Evolutionary conservation across 1,140 invertebrate species (phyloP).

Genomic region (Eurosta solidaginis): DNA sequence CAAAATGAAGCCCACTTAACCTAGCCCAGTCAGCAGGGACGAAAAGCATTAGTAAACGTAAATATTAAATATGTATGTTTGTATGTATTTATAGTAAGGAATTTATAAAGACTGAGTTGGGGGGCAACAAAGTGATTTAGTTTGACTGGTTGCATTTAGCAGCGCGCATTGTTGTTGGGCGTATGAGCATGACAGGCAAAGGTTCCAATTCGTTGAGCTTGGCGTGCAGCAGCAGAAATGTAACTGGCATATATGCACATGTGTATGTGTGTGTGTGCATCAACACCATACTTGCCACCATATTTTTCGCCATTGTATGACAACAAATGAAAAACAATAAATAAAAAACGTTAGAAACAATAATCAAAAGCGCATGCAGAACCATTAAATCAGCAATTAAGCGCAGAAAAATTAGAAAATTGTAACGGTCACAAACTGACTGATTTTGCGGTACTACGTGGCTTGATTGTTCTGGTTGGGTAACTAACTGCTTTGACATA

Average conservation of each 20-base stretch:
- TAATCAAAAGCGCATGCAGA: not conserved
- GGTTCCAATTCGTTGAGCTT: slow-evolving; percentile 1
- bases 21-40: not conserved
- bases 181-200: not conserved
- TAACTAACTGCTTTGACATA: not conserved
- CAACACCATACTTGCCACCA: not conserved
- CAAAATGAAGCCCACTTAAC: not conserved
- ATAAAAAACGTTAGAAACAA: not conserved
- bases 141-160: not conserved
- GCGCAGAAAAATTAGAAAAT: not conserved
- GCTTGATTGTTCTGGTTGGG: not conserved
- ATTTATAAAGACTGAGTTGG: no score
- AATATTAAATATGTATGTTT: no score
- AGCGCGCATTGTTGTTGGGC: not conserved
- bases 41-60: not conserved
- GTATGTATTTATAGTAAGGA: no score
- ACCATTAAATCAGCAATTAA: slow-evolving; percentile 26
- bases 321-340: not conserved
- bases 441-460: not conserved
- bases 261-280: not conserved
- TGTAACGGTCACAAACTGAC: not conserved
- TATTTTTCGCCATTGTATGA: not conserved
- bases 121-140: no score
- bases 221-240: slow-evolving; percentile 4
- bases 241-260: not conserved